Percentiles rank a stretch among this genome's conserved stretches.
These are phyloP conservation scores for Reticulitermes lucifugus DNA, from an alignment of 2,888 invertebrate genomes.

Conservation along the genomic window DNA sequence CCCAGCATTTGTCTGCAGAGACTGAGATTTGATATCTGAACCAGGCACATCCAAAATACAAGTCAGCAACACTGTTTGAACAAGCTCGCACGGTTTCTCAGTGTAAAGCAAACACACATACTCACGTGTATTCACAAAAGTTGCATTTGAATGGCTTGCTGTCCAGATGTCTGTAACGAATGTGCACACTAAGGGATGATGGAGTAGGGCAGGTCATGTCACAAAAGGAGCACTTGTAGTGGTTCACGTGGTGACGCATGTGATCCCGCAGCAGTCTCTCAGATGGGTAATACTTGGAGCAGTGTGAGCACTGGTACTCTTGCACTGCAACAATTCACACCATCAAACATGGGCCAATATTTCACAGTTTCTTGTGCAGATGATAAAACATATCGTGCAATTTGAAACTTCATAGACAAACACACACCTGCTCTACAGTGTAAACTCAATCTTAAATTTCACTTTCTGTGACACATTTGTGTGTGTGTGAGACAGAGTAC, in stretches of 20 bases:
- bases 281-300: conserved; percentile 83
- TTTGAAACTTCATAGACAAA: not conserved
- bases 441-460: too few species aligned
- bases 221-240: conserved; percentile 89
- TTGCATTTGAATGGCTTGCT: conserved; percentile 74
- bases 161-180: conserved; percentile 80
- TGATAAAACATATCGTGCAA: too few species aligned
- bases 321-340: conserved; percentile 33
- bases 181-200: conserved; percentile 77
- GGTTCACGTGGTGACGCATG: conserved; percentile 87
- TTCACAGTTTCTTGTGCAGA: too few species aligned
- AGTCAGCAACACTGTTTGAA: too few species aligned
- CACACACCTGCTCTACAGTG: too few species aligned
- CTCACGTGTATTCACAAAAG: conserved; percentile 71
- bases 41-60: too few species aligned
- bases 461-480: not conserved
- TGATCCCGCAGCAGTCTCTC: conserved; percentile 87
- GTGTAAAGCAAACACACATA: conserved; percentile 46
- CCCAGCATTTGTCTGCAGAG: too few species aligned
- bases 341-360: too few species aligned
- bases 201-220: conserved; percentile 90
- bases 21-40: too few species aligned
- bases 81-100: not conserved
- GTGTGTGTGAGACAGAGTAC: not conserved
- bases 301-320: conserved; percentile 83